Percentiles rank a stretch among this genome's conserved stretches.
Conservation (phyloP, 2,797 vertebrate species). For the Argentina silus region DNA sequence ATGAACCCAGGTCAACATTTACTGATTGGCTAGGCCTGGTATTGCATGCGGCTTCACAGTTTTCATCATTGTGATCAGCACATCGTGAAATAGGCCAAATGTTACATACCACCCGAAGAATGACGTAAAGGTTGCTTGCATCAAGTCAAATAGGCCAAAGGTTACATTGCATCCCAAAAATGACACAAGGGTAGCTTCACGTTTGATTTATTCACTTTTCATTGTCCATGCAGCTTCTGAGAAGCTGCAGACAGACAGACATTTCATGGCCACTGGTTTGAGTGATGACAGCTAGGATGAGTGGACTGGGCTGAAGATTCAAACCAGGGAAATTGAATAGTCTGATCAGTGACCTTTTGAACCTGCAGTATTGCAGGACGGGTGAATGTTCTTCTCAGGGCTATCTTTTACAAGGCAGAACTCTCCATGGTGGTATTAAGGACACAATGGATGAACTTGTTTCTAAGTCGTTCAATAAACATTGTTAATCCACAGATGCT, state of each 20-base stretch:
- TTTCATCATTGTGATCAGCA: neutral
- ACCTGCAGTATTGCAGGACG: constrained; percentile 44
- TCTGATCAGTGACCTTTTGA: constrained; percentile 60
- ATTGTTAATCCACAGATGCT: neutral
- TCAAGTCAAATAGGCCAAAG: neutral
- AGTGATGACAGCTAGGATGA: constrained; percentile 56
- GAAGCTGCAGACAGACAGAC: constrained; percentile 38
- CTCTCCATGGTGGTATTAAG: constrained; percentile 35
- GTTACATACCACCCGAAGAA: neutral
- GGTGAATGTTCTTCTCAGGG: constrained; percentile 69
- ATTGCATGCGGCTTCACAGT: neutral
- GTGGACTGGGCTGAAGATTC: constrained; percentile 53
- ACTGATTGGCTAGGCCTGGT: neutral
- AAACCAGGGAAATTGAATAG: constrained; percentile 25
- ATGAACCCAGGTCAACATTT: constrained; percentile 2
- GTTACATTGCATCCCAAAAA: neutral
- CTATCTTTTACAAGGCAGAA: constrained; percentile 69
- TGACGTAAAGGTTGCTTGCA: neutral
- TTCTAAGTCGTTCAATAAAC: constrained; percentile 30
- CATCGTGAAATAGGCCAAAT: neutral
- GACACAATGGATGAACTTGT: constrained; percentile 59
- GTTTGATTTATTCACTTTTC: constrained; percentile 41
- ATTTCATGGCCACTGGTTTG: constrained; percentile 55
- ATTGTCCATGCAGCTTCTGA: constrained; percentile 1
- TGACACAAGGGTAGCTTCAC: constrained; percentile 28